Evolutionary conservation across 1,140 invertebrate species (phyloP).

Genomic region (Euglossa dilemma): DNA sequence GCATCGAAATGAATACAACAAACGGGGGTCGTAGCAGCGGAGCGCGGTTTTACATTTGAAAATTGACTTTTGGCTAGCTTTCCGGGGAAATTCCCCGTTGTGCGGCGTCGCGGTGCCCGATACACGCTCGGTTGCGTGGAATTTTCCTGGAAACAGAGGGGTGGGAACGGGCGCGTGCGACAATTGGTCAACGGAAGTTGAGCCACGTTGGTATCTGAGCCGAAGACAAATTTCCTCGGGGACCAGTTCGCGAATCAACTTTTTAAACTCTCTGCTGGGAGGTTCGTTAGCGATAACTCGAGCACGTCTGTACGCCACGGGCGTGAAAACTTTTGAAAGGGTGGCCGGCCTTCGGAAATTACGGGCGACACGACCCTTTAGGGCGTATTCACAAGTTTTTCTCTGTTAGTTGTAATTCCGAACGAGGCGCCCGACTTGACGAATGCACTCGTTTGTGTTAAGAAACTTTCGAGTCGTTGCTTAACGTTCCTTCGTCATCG

Average conservation of each 20-base stretch:
- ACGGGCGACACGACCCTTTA: slow-evolving; percentile 34
- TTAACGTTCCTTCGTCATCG: background rate
- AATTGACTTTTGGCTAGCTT: too few species aligned
- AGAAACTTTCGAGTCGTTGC: slow-evolving; percentile 1
- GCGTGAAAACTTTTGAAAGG: slow-evolving; percentile 57
- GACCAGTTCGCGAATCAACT: slow-evolving; percentile 69
- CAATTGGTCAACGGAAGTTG: slow-evolving; percentile 48
- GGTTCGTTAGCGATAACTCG: slow-evolving; percentile 71
- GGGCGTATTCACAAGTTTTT: slow-evolving; percentile 46
- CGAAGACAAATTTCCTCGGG: slow-evolving; percentile 70
- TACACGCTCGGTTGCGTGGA: too few species aligned
- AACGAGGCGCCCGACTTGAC: slow-evolving; percentile 1
- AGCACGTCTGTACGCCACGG: slow-evolving; percentile 56
- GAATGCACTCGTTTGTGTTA: slow-evolving; percentile 24
- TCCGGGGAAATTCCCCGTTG: too few species aligned
- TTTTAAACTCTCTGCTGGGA: slow-evolving; percentile 68
- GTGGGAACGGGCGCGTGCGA: background rate
- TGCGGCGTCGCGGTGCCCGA: too few species aligned
- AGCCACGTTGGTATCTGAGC: slow-evolving; percentile 30
- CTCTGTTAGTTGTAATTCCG: slow-evolving; percentile 37
- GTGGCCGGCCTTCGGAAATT: slow-evolving; percentile 58
- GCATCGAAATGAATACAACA: too few species aligned
- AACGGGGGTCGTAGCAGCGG: too few species aligned
- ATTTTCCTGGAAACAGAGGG: background rate
- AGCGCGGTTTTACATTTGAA: too few species aligned